Evolutionary conservation across 2,113 vertebrate genomes (phyloP), one percentile per base, ranked within the genome.

Genomic region (Melospiza melodia): DNA sequence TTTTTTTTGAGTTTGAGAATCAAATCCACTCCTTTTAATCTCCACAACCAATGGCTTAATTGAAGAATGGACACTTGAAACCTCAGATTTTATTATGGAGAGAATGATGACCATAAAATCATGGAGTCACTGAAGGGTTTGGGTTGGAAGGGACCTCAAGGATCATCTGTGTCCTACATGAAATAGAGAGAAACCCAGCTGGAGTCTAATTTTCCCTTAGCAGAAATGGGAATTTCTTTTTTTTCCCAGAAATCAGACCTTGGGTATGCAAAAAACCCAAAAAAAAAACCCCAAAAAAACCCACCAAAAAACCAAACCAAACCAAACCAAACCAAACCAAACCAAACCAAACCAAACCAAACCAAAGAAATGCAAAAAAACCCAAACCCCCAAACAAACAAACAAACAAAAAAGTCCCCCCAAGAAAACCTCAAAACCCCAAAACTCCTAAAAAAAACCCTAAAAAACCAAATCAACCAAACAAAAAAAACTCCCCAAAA

Each of bases 111-210:
- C 24, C 15, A 6, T 16, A 23, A 61, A 62, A 35, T 39, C 23
- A n/a, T 6, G 10, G 39, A 78, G 24, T 27, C n/a, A 7, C 22
- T 8, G 48, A 19, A 33, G 6, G 12, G 4, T 31, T 75, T 27
- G 30, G 13, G 14, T 27, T 43, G 25, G 41, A 48, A 62, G 8
- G 4, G 4, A 19, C 30, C 11, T 48, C 16, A 25, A 35, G 21
- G 16, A 41, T 19, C 14, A 19, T n/a, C 20, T 19, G 2, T 0
- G 2, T 14, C 15, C 37, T 49, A 9, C 21, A 8, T 1, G 25
- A 71, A 68, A 37, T 3, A 4, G 28, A 80, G 39, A 65, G 24
- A 83, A 85, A 66, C 4, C 1, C 58, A 49, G 15, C 19, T 57
- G 37, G 2, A 13, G 3, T 6, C 23, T 27, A 17, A 46, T n/a